These are phyloP conservation scores for Rapana venosa DNA, from an alignment of 2,888 invertebrate species.

Conservation along the genomic window DNA sequence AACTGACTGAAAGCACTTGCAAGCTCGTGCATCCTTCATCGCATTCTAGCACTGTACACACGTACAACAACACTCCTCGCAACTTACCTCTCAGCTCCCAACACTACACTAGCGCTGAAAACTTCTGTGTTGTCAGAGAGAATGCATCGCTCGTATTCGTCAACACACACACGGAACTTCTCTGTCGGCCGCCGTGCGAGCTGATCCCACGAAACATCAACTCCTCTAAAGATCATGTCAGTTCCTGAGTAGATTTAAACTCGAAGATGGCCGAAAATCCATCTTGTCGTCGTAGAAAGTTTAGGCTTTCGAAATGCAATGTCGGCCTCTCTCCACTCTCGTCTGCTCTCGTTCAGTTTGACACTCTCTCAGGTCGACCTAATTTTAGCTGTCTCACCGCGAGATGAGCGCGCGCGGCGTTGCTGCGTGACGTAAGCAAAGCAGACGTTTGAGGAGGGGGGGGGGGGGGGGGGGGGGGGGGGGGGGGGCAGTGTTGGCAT, in stretches of 20 bases:
- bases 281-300: slow-evolving; percentile 14
- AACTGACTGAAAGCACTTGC: not conserved
- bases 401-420: slow-evolving; percentile 39
- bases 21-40: not conserved
- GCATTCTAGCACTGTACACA: not conserved
- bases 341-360: slow-evolving; percentile 36
- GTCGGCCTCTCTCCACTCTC: slow-evolving; percentile 34
- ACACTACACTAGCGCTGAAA: slow-evolving; percentile 1
- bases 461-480: not conserved
- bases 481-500: not conserved
- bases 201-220: slow-evolving; percentile 9
- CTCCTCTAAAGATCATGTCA: slow-evolving; percentile 23
- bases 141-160: not conserved
- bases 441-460: no score
- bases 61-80: not conserved
- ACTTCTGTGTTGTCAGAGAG: slow-evolving; percentile 22
- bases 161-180: slow-evolving; percentile 29
- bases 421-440: slow-evolving; percentile 43
- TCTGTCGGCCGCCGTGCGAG: not conserved
- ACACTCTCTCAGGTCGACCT: slow-evolving; percentile 41
- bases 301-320: slow-evolving; percentile 34
- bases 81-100: slow-evolving; percentile 24
- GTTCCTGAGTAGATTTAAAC: not conserved
- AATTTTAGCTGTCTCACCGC: slow-evolving; percentile 40
- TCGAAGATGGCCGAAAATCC: slow-evolving; percentile 19